phyloP scores from a whole-genome alignment of 37 sponge, comb jelly and placozoan species.

The Crambe crambe region DNA sequence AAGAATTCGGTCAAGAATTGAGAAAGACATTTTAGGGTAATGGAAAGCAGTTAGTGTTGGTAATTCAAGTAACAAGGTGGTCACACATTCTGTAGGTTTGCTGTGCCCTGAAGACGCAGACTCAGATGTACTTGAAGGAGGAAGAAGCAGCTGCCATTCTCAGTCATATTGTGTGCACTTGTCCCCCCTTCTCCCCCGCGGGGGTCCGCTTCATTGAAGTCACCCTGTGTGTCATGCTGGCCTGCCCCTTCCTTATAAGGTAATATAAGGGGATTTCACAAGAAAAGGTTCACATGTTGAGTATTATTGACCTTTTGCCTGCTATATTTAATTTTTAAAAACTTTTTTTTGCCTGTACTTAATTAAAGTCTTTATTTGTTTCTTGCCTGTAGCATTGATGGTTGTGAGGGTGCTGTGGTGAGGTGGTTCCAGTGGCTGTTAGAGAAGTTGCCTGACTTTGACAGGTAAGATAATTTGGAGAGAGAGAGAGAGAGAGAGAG shows the following conservation, averaged over 20 bases:
- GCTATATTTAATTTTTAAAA: too few species aligned
- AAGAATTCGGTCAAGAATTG: too few species aligned
- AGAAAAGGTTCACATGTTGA: not conserved
- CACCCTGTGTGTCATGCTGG: slow-evolving; percentile 68
- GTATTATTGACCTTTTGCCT: not conserved
- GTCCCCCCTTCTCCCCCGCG: slow-evolving; percentile 67
- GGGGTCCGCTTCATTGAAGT: slow-evolving; percentile 76
- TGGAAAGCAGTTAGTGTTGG: not conserved
- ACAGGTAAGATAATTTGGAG: slow-evolving; percentile 35
- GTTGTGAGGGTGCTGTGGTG: slow-evolving; percentile 54
- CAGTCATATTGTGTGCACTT: slow-evolving; percentile 63
- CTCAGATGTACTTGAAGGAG: slow-evolving; percentile 53
- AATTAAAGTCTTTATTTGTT: too few species aligned
- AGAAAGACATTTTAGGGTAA: not conserved
- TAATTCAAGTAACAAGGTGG: not conserved
- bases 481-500: too few species aligned
- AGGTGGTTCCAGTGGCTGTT: slow-evolving; percentile 79
- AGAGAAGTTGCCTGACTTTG: slow-evolving; percentile 58
- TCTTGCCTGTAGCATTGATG: slow-evolving; percentile 37
- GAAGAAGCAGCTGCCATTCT: slow-evolving; percentile 67
- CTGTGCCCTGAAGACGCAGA: slow-evolving; percentile 48
- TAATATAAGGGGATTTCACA: slow-evolving; percentile 15
- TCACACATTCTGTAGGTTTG: not conserved
- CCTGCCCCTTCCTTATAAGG: slow-evolving; percentile 86
- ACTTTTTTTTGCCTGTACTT: too few species aligned